phyloP scores from a whole-genome alignment of 2,113 vertebrate genomes.

The Holacanthus passer region DNA sequence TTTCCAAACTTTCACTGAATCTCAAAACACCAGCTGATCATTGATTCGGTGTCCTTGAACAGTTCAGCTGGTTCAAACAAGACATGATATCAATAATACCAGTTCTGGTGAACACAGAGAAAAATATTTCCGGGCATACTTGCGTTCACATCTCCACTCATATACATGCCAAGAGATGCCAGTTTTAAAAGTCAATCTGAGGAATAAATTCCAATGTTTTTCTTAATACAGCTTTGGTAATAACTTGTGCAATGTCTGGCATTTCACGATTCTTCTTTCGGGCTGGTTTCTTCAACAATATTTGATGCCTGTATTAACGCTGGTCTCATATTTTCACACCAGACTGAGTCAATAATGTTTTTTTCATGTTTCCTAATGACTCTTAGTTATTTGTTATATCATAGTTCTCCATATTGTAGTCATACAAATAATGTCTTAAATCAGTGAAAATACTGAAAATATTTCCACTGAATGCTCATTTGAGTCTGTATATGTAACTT shows the following conservation, averaged over 20 bases:
- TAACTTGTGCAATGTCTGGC: conserved; percentile 10
- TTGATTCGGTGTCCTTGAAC: neutral
- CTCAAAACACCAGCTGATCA: neutral
- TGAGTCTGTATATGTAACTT: neutral
- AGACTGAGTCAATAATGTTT: neutral
- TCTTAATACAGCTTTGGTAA: neutral
- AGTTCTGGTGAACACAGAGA: neutral
- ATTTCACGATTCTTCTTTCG: conserved; percentile 3
- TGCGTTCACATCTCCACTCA: neutral
- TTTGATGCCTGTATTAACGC: conserved; percentile 3
- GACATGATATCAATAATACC: conserved; percentile 12
- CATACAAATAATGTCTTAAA: neutral
- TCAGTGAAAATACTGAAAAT: no score
- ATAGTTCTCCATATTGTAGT: neutral
- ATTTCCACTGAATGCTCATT: neutral
- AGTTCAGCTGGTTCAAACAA: no score
- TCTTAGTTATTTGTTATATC: no score
- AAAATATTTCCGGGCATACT: neutral
- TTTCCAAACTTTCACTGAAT: neutral
- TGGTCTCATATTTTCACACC: neutral
- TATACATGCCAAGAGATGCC: no score
- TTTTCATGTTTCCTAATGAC: neutral
- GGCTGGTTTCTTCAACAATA: neutral
- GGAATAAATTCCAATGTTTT: neutral
- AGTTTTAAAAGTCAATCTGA: no score